A percentile compares a stretch with the other conserved stretches of the same genome.
These are phyloP conservation scores for Potamarius usumacintae DNA, from an alignment of 2,113 vertebrate genomes.

Conservation along the genomic window DNA sequence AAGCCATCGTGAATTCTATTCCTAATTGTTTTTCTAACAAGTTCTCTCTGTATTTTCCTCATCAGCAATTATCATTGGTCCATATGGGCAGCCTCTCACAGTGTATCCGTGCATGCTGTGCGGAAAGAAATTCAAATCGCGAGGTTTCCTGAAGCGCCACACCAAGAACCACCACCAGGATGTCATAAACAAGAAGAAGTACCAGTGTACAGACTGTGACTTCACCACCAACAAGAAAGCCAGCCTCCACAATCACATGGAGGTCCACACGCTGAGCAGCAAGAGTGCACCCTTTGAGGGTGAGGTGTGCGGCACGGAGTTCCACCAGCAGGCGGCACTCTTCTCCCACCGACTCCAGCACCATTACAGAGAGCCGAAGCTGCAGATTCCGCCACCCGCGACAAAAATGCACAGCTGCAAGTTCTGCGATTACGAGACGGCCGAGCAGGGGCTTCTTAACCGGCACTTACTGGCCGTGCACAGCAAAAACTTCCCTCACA, in stretches of 20 bases:
- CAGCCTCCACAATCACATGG: slow-evolving; percentile 89
- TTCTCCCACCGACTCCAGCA: slow-evolving; percentile 85
- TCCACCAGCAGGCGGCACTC: slow-evolving; percentile 78
- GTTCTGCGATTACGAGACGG: slow-evolving; percentile 89
- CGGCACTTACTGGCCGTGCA: slow-evolving; percentile 85
- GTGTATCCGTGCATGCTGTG: slow-evolving; percentile 90
- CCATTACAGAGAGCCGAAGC: slow-evolving; percentile 83
- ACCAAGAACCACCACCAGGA: slow-evolving; percentile 90
- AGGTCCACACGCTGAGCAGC: slow-evolving; percentile 87
- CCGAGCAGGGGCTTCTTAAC: slow-evolving; percentile 86
- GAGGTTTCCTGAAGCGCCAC: slow-evolving; percentile 88
- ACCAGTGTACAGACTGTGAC: slow-evolving; percentile 90
- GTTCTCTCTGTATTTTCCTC: slow-evolving; percentile 10
- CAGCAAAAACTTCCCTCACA: slow-evolving; percentile 87
- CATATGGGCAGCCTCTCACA: slow-evolving; percentile 86
- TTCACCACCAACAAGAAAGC: slow-evolving; percentile 91
- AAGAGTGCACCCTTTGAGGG: slow-evolving; percentile 78
- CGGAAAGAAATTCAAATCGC: slow-evolving; percentile 90
- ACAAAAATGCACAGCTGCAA: slow-evolving; percentile 79
- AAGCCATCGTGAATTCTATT: neutral
- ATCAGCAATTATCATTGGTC: slow-evolving; percentile 88
- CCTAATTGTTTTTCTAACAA: neutral
- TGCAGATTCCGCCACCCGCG: slow-evolving; percentile 55
- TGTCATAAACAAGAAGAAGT: slow-evolving; percentile 82
- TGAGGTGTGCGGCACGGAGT: slow-evolving; percentile 80